Base-by-base conservation (phyloP, 2,113 vertebrate species). In the Ptilorrhoa leucosticta region DNA sequence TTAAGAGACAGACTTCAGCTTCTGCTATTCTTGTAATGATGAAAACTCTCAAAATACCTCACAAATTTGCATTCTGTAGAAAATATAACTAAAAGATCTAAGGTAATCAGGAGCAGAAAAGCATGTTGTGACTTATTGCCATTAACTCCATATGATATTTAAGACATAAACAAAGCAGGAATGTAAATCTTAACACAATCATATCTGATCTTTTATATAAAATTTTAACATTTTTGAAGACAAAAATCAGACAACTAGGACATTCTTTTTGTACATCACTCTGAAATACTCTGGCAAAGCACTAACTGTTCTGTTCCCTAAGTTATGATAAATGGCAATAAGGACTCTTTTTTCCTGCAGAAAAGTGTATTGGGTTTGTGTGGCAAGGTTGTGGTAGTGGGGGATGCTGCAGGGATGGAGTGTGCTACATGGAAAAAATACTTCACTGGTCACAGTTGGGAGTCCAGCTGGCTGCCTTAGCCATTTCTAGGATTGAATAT, bases 1-100 rank as follows among this genome's bases (percentile, higher is more conserved):
- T 79, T 91, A 76, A 77, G 83, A 83, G 50, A 79, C 79, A 94
- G 71, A 69, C 39, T 96, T 93, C 45, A 82, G 69, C 48, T 87
- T 87, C 84, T 69, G 68, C 54, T 89, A 44, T 53, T 91, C 54
- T 68, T 4, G 0, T 33, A 84, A 71, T 39, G 42, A 86, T 50
- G 33, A 80, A 86, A 88, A 53, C 15, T 57, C 54, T 64, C 53
- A 79, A 93, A 89, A 86, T 37, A 79, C 7, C 15, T 61, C 57
- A 76, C 19, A 61, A 48, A 72, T 87, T 14, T 65, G 13, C n/a
- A 72, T 85, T 75, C 33, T 64, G 48, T 39, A 71, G 27, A 60
- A 89, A 84, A n/a, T 15, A 48, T 5, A 39, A 68, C 40, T 60
- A 69, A 69, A 54, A 35, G 3, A 80, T 69, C n/a, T 54, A 65